Percentiles rank a stretch among this genome's conserved stretches.
Conservation (phyloP, 2,888 invertebrate species). For the Macrophya alboannulata region DNA sequence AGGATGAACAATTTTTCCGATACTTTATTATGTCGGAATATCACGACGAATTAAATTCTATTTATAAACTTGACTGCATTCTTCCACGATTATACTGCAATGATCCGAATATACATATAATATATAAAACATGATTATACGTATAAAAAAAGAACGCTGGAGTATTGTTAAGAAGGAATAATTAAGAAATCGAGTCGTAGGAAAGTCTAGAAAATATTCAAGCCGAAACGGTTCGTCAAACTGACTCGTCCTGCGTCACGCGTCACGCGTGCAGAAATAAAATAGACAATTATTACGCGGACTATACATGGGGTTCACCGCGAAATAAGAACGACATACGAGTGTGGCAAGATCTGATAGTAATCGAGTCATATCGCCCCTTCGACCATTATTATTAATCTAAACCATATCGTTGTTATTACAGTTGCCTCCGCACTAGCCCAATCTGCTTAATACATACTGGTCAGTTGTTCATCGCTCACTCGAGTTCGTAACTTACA, state of each 20-base stretch:
- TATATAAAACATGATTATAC: neutral
- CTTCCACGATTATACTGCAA: neutral
- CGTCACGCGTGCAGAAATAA: neutral
- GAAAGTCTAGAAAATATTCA: neutral
- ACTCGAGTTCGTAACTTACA: slow-evolving; percentile 11
- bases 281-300: neutral
- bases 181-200: neutral
- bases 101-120: neutral
- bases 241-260: neutral
- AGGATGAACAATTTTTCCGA: neutral
- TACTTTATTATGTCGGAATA: neutral
- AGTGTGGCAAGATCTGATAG: slow-evolving; percentile 14
- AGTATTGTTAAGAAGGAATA: neutral
- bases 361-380: slow-evolving; percentile 10
- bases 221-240: neutral
- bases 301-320: neutral
- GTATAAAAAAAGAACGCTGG: neutral
- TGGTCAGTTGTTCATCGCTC: slow-evolving; percentile 36
- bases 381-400: slow-evolving; percentile 24
- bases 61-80: neutral
- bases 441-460: slow-evolving; percentile 30
- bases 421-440: neutral
- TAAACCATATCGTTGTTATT: slow-evolving; percentile 32
- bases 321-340: neutral
- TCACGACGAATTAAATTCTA: neutral